A percentile compares a stretch with the other conserved stretches of the same genome.
Conservation (phyloP, 2,113 vertebrate genomes). For the Gymnogyps californianus region DNA sequence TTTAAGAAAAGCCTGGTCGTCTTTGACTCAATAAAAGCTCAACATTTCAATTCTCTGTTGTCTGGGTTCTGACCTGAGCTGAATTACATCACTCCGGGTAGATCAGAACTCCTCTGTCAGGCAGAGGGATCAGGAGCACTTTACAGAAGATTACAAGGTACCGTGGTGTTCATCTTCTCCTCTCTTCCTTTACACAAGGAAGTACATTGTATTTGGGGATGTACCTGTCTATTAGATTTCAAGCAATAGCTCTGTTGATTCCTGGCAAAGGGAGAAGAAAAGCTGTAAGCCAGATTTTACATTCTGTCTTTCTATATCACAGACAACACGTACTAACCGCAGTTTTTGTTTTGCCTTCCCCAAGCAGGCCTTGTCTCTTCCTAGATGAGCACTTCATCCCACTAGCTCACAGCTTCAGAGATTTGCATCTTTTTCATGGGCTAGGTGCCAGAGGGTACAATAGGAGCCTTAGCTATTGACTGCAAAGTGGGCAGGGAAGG, state of each 20-base stretch:
- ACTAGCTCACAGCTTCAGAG: neutral
- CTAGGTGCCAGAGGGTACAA: too few relatives aligned
- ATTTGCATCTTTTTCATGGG: neutral
- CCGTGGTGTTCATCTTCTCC: neutral
- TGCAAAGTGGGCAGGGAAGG: neutral
- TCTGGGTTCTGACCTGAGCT: neutral
- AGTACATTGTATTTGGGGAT: neutral
- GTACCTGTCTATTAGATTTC: neutral
- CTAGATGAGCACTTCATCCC: neutral
- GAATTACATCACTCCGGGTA: neutral
- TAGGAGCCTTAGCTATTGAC: neutral
- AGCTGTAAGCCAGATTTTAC: neutral
- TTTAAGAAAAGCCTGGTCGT: neutral
- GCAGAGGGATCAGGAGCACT: neutral
- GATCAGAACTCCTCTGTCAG: neutral
- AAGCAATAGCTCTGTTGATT: neutral
- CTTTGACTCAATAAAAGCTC: neutral
- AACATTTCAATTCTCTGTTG: neutral
- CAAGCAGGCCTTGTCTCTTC: neutral
- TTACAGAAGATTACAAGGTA: neutral
- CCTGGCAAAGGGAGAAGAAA: neutral
- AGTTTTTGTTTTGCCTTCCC: neutral
- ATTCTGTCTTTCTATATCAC: neutral
- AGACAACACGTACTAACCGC: neutral
- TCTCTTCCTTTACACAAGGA: neutral